Evolutionary conservation across 2,797 vertebrate genomes (phyloP).

Genomic region (Melanotaenia maccullochi): DNA sequence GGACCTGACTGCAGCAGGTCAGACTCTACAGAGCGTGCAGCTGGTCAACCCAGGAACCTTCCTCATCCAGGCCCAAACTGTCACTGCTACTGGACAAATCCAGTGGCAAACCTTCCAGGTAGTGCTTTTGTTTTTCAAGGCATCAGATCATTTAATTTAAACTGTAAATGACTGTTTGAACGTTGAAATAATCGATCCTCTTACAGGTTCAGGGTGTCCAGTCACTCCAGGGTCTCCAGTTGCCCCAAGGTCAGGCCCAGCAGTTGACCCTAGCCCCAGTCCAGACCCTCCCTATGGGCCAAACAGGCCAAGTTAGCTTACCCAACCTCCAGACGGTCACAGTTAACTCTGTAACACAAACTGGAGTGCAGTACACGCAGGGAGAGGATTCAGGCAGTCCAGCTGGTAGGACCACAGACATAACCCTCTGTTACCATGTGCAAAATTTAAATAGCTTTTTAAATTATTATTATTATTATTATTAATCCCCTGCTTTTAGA

Average conservation of each 20-base stretch:
- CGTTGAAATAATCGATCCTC: neutral
- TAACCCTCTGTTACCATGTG: neutral
- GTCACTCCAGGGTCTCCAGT: slow-evolving; percentile 97
- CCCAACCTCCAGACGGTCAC: slow-evolving; percentile 99
- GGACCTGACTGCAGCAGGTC: slow-evolving; percentile 85
- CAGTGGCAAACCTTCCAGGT: slow-evolving; percentile 99
- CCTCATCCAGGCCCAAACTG: slow-evolving; percentile 98
- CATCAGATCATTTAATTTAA: neutral
- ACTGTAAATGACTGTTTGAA: neutral
- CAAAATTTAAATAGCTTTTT: neutral
- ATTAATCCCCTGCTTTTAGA: neutral
- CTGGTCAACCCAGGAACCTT: slow-evolving; percentile 98
- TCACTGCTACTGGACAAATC: slow-evolving; percentile 97
- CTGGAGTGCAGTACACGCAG: slow-evolving; percentile 91
- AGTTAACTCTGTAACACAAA: slow-evolving; percentile 92
- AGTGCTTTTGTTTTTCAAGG: neutral
- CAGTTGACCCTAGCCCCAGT: slow-evolving; percentile 98
- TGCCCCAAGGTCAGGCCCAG: slow-evolving; percentile 89
- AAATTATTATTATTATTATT: neutral
- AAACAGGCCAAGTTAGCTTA: slow-evolving; percentile 90
- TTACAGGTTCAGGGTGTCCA: slow-evolving; percentile 96
- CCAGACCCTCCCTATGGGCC: slow-evolving; percentile 94
- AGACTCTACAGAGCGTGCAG: slow-evolving; percentile 96
- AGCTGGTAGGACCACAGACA: slow-evolving; percentile 79
- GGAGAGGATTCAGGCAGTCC: slow-evolving; percentile 92